These are phyloP conservation scores for Noctua comes DNA, from an alignment of 2,888 invertebrate species.

Conservation along the genomic window DNA sequence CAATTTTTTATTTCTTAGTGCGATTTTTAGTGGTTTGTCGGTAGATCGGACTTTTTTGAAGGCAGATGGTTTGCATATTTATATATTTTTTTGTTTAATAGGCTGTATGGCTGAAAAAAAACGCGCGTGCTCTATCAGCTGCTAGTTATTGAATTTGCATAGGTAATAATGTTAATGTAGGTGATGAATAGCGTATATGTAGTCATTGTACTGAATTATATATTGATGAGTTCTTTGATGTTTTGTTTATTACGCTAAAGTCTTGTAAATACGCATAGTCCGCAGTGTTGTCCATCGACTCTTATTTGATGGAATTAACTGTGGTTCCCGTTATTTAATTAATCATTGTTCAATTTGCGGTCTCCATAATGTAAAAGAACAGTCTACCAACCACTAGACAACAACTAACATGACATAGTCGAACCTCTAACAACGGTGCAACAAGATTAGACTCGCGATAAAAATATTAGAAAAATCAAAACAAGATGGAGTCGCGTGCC, in stretches of 20 bases:
- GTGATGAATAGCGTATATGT: slow-evolving; percentile 36
- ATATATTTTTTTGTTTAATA: slow-evolving; percentile 71
- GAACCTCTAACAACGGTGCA: not conserved
- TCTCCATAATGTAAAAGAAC: not conserved
- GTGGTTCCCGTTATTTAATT: not conserved
- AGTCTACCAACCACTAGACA: not conserved
- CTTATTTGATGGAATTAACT: not conserved
- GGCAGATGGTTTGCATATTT: slow-evolving; percentile 86
- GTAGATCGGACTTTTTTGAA: slow-evolving; percentile 81
- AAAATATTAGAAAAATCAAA: slow-evolving; percentile 49
- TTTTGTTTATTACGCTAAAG: slow-evolving; percentile 1
- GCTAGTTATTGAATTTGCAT: slow-evolving; percentile 64
- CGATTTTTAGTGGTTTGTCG: slow-evolving; percentile 88
- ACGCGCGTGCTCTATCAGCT: slow-evolving; percentile 67
- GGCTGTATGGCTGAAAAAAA: slow-evolving; percentile 66
- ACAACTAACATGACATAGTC: slow-evolving; percentile 14
- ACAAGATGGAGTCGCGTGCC: slow-evolving; percentile 56
- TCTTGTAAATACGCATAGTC: not conserved
- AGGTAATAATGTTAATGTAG: slow-evolving; percentile 48
- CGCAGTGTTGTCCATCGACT: not conserved
- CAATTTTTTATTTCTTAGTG: slow-evolving; percentile 84
- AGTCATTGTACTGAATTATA: slow-evolving; percentile 23
- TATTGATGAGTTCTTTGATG: slow-evolving; percentile 5
- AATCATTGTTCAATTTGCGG: not conserved
- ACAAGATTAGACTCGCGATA: slow-evolving; percentile 24